These are phyloP conservation scores for Cassiopea andromeda DNA, from an alignment of 30 jellyfish, hydroid and myxozoan species.

Conservation along the genomic window DNA sequence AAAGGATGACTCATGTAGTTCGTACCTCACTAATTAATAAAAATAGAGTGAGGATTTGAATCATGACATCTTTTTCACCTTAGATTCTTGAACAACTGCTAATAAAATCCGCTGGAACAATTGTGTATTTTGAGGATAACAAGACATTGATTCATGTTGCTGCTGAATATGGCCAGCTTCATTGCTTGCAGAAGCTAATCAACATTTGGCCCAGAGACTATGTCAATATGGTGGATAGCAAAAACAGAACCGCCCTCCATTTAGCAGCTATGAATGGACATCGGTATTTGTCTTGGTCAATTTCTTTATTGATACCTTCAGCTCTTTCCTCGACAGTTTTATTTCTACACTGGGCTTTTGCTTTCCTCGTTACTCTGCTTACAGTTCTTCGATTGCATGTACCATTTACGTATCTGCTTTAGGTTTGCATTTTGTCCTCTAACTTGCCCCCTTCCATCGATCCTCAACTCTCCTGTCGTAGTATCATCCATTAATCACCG, in stretches of 20 bases:
- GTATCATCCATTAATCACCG: no score
- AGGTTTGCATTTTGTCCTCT: no score
- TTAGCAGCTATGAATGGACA: conserved; percentile 56
- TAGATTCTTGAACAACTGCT: conserved; percentile 7
- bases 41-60: not conserved
- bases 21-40: no score
- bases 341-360: not conserved
- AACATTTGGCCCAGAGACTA: conserved; percentile 33
- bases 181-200: conserved; percentile 13
- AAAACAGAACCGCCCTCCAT: conserved; percentile 45
- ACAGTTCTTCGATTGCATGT: no score
- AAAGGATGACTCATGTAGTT: not conserved
- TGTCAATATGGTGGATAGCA: conserved; percentile 27
- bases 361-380: no score
- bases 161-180: conserved; percentile 10
- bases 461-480: no score
- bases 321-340: not conserved
- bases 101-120: conserved; percentile 5
- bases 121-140: conserved; percentile 10
- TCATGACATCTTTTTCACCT: not conserved
- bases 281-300: not conserved
- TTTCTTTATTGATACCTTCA: not conserved
- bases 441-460: no score
- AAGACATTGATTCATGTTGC: conserved; percentile 51
- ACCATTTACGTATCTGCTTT: no score